Percentiles rank a stretch among this genome's conserved stretches.
Conservation (phyloP, 2,113 vertebrate species). For the Lophotis ruficrista region DNA sequence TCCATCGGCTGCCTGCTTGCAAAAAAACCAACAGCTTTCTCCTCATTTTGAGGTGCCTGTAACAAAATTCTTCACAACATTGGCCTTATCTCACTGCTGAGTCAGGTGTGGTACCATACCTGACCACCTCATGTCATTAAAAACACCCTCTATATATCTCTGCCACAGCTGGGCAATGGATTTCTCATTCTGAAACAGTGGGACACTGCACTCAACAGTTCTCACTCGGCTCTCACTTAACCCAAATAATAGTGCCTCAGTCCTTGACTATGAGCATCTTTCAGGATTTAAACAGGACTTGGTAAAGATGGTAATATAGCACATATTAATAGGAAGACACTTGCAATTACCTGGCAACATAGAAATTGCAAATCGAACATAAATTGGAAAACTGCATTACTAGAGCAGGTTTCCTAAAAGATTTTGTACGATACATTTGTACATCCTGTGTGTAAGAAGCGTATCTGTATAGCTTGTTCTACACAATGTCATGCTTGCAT, state of each 20-base stretch:
- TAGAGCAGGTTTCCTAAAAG: conserved; percentile 6
- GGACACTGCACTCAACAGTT: not conserved
- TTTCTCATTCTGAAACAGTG: not conserved
- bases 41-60: not conserved
- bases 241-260: not conserved
- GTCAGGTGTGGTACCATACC: not conserved
- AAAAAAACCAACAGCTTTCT: not conserved
- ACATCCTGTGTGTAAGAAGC: not conserved
- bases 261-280: not conserved
- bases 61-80: not conserved
- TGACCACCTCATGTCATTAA: not conserved
- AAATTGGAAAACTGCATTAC: not conserved
- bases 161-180: not conserved
- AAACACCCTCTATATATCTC: not conserved
- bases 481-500: not conserved
- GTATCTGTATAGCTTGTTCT: conserved; percentile 1
- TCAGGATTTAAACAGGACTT: not conserved
- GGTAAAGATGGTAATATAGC: not conserved
- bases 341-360: not conserved
- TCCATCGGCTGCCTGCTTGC: not conserved
- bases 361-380: conserved; percentile 37
- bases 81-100: not conserved
- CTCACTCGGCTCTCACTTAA: not conserved
- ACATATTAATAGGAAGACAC: conserved; percentile 6
- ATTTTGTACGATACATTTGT: not conserved